Percentiles rank a stretch among this genome's conserved stretches.
phyloP scores from a whole-genome alignment of 2,888 invertebrate species.

The Diplazon laetatorius region DNA sequence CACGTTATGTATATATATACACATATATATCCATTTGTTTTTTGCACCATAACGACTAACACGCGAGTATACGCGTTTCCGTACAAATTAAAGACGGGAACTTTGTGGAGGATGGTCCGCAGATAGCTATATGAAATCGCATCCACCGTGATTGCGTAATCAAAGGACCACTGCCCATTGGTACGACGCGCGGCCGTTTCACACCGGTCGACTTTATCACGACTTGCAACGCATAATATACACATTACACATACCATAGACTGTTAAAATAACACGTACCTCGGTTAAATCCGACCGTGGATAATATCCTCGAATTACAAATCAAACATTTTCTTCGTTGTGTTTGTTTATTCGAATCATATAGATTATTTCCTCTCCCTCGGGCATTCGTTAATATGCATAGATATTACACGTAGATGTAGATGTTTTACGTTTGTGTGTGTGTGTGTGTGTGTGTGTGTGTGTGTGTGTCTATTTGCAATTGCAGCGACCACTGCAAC shows the following conservation, averaged over 20 bases:
- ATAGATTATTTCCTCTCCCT: constrained; percentile 17
- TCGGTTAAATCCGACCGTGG: background rate
- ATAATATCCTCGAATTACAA: background rate
- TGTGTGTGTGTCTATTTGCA: background rate
- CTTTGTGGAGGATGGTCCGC: constrained; percentile 14
- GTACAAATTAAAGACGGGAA: too few species aligned
- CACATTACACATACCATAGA: too few species aligned
- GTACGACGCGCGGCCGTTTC: too few species aligned
- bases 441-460: too few species aligned
- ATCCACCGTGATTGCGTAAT: constrained; percentile 72
- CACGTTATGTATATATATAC: background rate
- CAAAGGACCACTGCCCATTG: constrained; percentile 68
- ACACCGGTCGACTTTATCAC: too few species aligned
- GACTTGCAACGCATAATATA: too few species aligned
- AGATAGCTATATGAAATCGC: constrained; percentile 40
- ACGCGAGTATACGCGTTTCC: too few species aligned
- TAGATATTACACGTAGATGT: too few species aligned
- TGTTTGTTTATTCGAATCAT: constrained; percentile 42
- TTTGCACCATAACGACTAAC: too few species aligned
- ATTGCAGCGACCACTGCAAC: background rate
- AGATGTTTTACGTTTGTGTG: too few species aligned
- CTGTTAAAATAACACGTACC: background rate
- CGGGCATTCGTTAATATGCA: too few species aligned
- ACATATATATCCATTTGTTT: background rate
- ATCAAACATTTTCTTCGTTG: constrained; percentile 28